phyloP scores from a whole-genome alignment of 1,140 invertebrate species.

The Brachionus manjavacas region DNA sequence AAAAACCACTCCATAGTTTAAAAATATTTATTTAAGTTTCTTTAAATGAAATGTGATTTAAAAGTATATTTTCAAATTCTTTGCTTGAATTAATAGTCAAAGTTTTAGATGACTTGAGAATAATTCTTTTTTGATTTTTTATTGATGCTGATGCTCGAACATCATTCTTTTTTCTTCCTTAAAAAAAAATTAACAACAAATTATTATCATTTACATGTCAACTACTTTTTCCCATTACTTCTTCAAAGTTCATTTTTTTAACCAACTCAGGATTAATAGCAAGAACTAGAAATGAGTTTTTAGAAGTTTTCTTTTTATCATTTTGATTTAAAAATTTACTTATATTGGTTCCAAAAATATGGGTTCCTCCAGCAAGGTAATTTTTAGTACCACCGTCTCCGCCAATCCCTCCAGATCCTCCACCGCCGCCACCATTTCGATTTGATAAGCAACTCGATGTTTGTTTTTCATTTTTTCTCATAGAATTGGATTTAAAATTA shows the following conservation, averaged over 20 bases:
- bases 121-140: background rate
- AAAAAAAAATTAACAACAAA: background rate
- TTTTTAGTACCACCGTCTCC: background rate
- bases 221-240: background rate
- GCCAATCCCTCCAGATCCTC: background rate
- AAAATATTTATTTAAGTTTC: background rate
- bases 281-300: background rate
- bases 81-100: background rate
- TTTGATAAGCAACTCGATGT: background rate
- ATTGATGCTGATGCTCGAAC: background rate
- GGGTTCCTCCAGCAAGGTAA: background rate
- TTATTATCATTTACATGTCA: background rate
- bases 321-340: background rate
- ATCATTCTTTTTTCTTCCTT: background rate
- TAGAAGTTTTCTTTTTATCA: background rate
- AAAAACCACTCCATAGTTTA: too few relatives aligned
- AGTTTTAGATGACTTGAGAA: background rate
- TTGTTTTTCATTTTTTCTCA: background rate
- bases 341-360: constrained; percentile 19
- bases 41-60: background rate
- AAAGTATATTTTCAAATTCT: background rate
- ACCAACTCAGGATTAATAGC: background rate
- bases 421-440: background rate
- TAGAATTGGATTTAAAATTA: background rate
- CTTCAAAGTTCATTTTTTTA: constrained; percentile 1